Percentiles rank a stretch among this genome's conserved stretches.
Conservation (phyloP, 2,113 vertebrate genomes). For the Macquaria australasica region DNA sequence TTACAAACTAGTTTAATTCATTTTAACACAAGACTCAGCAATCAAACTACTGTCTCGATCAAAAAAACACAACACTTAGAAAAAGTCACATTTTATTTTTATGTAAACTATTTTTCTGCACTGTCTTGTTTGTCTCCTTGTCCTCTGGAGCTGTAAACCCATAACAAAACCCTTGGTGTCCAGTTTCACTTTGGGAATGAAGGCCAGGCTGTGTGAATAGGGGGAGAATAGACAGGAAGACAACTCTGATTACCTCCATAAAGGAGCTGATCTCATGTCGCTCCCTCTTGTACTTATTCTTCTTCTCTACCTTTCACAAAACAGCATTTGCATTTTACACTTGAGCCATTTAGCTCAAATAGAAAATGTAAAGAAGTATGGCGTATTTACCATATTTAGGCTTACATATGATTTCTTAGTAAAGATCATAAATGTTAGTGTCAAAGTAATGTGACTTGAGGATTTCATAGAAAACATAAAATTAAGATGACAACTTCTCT, state of each 20-base stretch:
- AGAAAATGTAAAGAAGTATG: neutral
- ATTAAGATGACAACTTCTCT: neutral
- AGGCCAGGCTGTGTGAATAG: slow-evolving; percentile 75
- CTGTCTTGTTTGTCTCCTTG: slow-evolving; percentile 71
- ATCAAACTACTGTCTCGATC: slow-evolving; percentile 15
- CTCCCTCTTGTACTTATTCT: slow-evolving; percentile 55
- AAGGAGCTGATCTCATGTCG: slow-evolving; percentile 80
- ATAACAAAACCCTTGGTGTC: slow-evolving; percentile 74
- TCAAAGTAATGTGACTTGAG: neutral
- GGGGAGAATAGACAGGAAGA: slow-evolving; percentile 80
- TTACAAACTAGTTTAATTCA: slow-evolving; percentile 39
- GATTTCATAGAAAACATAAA: neutral
- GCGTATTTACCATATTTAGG: no score
- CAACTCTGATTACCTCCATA: slow-evolving; percentile 79
- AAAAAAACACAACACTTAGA: slow-evolving; percentile 1
- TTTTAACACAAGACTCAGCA: slow-evolving; percentile 19
- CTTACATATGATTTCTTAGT: neutral
- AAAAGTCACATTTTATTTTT: slow-evolving; percentile 4
- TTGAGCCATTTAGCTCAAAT: neutral
- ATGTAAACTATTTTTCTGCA: slow-evolving; percentile 32
- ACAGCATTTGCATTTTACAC: slow-evolving; percentile 15
- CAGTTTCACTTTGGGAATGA: slow-evolving; percentile 79
- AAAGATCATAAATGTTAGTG: neutral
- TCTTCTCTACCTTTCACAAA: slow-evolving; percentile 24
- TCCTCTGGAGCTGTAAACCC: slow-evolving; percentile 76